Evolutionary conservation across 2,797 vertebrate genomes (phyloP).

Genomic region (Rhinatrema bivittatum): DNA sequence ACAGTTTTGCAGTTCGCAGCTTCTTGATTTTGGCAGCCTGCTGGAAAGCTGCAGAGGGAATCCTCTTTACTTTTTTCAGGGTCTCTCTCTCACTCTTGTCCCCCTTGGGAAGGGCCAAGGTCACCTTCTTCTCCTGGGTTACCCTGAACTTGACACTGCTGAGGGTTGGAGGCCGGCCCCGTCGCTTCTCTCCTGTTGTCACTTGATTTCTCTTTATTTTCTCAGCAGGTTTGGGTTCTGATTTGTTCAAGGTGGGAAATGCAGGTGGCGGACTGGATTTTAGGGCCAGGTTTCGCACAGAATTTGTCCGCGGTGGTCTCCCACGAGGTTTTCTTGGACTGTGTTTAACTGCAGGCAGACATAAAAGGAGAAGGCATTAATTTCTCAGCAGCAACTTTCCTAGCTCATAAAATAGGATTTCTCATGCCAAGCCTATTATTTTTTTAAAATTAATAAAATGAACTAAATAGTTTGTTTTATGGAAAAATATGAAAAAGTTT

Average conservation of each 20-base stretch:
- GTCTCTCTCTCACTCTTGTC: conserved; percentile 65
- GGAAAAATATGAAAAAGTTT: no score
- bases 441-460: no score
- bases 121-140: conserved; percentile 60
- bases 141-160: conserved; percentile 59
- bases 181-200: conserved; percentile 81
- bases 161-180: conserved; percentile 82
- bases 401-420: no score
- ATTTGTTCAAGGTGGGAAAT: conserved; percentile 61
- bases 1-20: conserved; percentile 79
- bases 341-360: conserved; percentile 53
- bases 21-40: conserved; percentile 87
- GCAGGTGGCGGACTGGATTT: conserved; percentile 60
- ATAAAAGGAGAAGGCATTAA: conserved; percentile 40
- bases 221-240: conserved; percentile 70
- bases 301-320: conserved; percentile 80
- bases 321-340: conserved; percentile 89
- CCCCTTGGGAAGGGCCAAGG: conserved; percentile 53
- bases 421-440: no score
- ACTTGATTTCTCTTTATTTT: conserved; percentile 82
- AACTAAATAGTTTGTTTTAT: no score
- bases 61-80: conserved; percentile 72
- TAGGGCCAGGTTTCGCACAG: conserved; percentile 67
- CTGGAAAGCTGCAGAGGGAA: conserved; percentile 69
- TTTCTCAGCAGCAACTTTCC: no score